Base-by-base conservation (phyloP, 2,888 invertebrate species). In the Clusia tigrina region DNA sequence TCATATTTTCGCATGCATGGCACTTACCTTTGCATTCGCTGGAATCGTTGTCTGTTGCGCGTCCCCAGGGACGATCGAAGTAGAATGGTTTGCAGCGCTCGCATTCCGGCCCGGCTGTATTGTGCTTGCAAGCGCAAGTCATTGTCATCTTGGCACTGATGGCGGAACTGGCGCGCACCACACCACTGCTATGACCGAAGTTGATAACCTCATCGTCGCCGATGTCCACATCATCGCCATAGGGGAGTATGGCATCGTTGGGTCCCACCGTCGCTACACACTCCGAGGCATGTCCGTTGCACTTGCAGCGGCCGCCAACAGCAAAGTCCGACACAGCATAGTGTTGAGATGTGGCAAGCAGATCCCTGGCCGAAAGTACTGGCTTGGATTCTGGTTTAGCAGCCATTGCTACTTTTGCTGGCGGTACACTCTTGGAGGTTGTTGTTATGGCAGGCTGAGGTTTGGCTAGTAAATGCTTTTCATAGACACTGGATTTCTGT, bases 51-150 rank as follows among this genome's bases (percentile, higher is more conserved):
- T 94, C 92, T 38, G 97, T 98, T 68, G 98, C 98, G 78, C 99
- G 89, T 72, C 95, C 96, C 99, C 99, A 99, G 66, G 99, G 99
- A 74, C 97, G 87, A 86, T 99, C 98, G 86, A 96, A 97, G 88
- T 97, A 96, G 88, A 99, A 99, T 64, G 95, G 95, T 85, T 96
- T 97, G 89, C 99, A 99, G 71, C 95, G 87, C 87, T 99, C 98
- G 88, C 99, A 99, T 86, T 99, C 99, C 67, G 94, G 87, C 58
- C 99, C 99, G 32, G 96, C 98, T 59, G 99, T 99, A 86, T 99
- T 98, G 86, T 99, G 99, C 85, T 93, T 93, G 86, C 99, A 99
- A 80, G 98, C 97, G 86, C 99, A 99, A 62, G 90, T 89, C 84
- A 95, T 88, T 90, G 81, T 89, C 71, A 79, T 68, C 65, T 79